These are phyloP conservation scores for Pygocentrus nattereri DNA, from an alignment of 2,797 vertebrate species.

Conservation along the genomic window DNA sequence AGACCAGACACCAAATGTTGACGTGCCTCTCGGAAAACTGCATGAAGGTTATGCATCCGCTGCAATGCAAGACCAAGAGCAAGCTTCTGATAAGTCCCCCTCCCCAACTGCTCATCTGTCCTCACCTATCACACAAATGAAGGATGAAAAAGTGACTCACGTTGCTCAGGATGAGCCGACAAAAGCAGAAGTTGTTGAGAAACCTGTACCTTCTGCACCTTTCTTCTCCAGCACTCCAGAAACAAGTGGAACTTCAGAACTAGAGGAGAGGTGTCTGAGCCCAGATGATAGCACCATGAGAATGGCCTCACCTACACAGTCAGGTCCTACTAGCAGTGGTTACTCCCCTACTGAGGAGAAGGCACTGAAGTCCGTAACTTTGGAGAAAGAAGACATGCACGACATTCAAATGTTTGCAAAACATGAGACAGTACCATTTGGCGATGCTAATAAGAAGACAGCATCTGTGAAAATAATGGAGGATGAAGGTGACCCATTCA, in stretches of 20 bases:
- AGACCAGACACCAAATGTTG: constrained; percentile 83
- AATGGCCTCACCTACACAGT: constrained; percentile 92
- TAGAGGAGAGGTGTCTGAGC: constrained; percentile 91
- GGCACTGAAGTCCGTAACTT: constrained; percentile 71
- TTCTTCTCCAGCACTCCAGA: constrained; percentile 70
- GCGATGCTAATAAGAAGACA: constrained; percentile 57
- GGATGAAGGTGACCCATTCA: constrained; percentile 56
- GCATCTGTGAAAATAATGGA: constrained; percentile 47
- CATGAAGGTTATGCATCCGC: constrained; percentile 80
- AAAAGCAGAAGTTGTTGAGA: constrained; percentile 57
- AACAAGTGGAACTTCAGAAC: constrained; percentile 80
- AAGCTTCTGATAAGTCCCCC: constrained; percentile 62
- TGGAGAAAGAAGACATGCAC: constrained; percentile 66
- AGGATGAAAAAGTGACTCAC: constrained; percentile 61
- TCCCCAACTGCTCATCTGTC: constrained; percentile 50
- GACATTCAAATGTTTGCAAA: constrained; percentile 67
- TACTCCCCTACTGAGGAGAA: constrained; percentile 95
- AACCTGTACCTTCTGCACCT: constrained; percentile 68
- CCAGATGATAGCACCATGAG: constrained; percentile 96
- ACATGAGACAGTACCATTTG: constrained; percentile 62
- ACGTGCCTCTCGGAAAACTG: constrained; percentile 85
- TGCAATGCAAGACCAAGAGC: constrained; percentile 76
- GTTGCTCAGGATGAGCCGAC: constrained; percentile 63
- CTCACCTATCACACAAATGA: constrained; percentile 58
- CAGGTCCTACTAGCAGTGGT: constrained; percentile 91